Evolutionary conservation across 2,888 invertebrate genomes (phyloP), one percentile per base, ranked within the genome.

Genomic region (Nymphalis polychloros): DNA sequence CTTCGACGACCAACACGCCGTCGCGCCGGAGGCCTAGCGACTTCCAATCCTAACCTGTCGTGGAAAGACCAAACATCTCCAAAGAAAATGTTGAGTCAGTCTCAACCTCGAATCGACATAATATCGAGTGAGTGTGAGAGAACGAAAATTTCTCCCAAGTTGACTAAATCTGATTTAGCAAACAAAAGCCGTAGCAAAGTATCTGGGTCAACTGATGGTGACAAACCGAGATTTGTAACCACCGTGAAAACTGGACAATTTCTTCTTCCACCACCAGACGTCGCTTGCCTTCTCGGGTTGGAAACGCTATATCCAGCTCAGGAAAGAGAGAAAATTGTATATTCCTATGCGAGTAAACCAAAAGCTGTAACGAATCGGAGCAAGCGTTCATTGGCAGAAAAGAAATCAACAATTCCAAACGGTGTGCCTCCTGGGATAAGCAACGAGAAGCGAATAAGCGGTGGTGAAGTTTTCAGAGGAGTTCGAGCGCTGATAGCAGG

Each of bases 241-340:
- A 97, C 97, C 0, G 97, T 97, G 55, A 96, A 95, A 77, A 94
- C 94, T 63, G 97, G 97, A 3, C 94, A 95, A 78, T 97, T 97
- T 82, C 87, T 97, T 73, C 94, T 96, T 79, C 97, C 97, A 7
- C 96, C 96, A 0, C 95, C 95, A n/a, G 95, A 95, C 79, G 87
- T 95, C 55, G 95, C 96, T 8, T 85, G 88, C 8, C 88, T 95
- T n/a, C 89, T 95, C 23, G 95, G 95, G 0, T 89, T 95, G 67
- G 86, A 91, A 68, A 76, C 89, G 13, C 78, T 90, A 74, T 87
- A 90, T 82, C 82, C 88, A 60, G 70, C 83, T 63, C 79, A 79
- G 61, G 82, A 86, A 72, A 78, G 81, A 20, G 83, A 84, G 65
- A 79, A 83, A 73, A 85, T 94, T 76, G 86, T 95, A 72, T 96